Evolutionary conservation across 2,797 vertebrate genomes (phyloP).

Genomic region (Eupleurogrammus muticus): DNA sequence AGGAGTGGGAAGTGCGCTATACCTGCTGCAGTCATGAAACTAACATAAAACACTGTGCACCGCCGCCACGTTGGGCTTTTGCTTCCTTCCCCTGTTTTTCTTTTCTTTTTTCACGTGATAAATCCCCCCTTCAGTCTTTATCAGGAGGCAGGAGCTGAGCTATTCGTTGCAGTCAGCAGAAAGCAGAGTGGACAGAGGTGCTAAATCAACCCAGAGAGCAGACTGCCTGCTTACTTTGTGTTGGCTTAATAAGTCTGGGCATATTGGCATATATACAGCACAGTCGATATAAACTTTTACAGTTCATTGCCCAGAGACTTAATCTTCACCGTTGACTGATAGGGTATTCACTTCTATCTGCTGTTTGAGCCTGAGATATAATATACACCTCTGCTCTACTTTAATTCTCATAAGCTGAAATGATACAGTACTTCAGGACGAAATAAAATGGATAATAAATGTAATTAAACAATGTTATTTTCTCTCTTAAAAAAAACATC

Average conservation of each 20-base stretch:
- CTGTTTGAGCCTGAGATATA: conserved; percentile 43
- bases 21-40: conserved; percentile 47
- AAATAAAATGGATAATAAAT: background rate
- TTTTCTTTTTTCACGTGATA: conserved; percentile 54
- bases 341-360: conserved; percentile 48
- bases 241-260: conserved; percentile 76
- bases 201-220: conserved; percentile 68
- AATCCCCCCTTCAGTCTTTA: conserved; percentile 65
- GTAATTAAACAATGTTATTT: background rate
- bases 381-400: conserved; percentile 19
- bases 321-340: conserved; percentile 49
- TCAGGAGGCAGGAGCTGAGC: conserved; percentile 65
- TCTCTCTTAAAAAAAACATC: background rate
- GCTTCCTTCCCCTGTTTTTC: conserved; percentile 27
- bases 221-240: conserved; percentile 62
- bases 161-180: conserved; percentile 73
- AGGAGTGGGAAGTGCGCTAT: conserved; percentile 20
- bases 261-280: conserved; percentile 75
- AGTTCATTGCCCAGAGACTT: conserved; percentile 64
- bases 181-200: conserved; percentile 60
- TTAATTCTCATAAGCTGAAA: background rate
- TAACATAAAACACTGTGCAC: conserved; percentile 35
- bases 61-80: conserved; percentile 26
- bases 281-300: conserved; percentile 73
- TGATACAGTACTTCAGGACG: conserved; percentile 2